These are phyloP conservation scores for Chrysotoxum bicinctum DNA, from an alignment of 2,888 invertebrate genomes.

Conservation along the genomic window DNA sequence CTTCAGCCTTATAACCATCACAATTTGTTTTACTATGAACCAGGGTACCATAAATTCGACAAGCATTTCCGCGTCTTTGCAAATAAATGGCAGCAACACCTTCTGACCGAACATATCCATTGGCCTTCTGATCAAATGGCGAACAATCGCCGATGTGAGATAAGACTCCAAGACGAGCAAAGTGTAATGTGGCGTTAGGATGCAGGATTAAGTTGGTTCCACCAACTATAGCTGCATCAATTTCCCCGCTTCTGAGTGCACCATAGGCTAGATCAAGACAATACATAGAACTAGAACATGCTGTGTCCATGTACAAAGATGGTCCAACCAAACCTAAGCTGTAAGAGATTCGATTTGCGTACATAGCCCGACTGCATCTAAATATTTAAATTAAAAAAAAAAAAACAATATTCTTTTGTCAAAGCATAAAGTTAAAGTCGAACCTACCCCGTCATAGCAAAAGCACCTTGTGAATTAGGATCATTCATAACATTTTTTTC, in stretches of 20 bases:
- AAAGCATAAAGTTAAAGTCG: neutral
- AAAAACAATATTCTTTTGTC: constrained; percentile 79
- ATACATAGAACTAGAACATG: constrained; percentile 93
- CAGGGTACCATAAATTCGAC: constrained; percentile 85
- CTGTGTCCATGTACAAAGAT: constrained; percentile 92
- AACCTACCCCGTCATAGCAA: constrained; percentile 76
- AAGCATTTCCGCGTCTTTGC: constrained; percentile 86
- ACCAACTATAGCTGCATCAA: constrained; percentile 93
- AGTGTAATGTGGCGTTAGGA: constrained; percentile 92
- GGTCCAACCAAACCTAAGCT: constrained; percentile 92
- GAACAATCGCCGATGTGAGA: constrained; percentile 92
- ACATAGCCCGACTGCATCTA: constrained; percentile 88
- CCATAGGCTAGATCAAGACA: constrained; percentile 90
- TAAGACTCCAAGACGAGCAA: constrained; percentile 87
- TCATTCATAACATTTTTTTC: constrained; percentile 86
- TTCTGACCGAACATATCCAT: constrained; percentile 91
- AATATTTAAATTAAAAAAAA: neutral
- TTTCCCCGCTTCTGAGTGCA: constrained; percentile 88
- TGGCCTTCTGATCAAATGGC: constrained; percentile 90
- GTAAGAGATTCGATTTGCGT: constrained; percentile 93
- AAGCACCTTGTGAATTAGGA: constrained; percentile 81
- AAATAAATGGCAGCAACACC: constrained; percentile 86
- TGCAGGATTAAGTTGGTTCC: constrained; percentile 92
- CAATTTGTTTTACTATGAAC: constrained; percentile 89
- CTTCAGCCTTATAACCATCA: constrained; percentile 87